Evolutionary conservation across 2,113 vertebrate species (phyloP).

Genomic region (Rhynchomys soricoides): DNA sequence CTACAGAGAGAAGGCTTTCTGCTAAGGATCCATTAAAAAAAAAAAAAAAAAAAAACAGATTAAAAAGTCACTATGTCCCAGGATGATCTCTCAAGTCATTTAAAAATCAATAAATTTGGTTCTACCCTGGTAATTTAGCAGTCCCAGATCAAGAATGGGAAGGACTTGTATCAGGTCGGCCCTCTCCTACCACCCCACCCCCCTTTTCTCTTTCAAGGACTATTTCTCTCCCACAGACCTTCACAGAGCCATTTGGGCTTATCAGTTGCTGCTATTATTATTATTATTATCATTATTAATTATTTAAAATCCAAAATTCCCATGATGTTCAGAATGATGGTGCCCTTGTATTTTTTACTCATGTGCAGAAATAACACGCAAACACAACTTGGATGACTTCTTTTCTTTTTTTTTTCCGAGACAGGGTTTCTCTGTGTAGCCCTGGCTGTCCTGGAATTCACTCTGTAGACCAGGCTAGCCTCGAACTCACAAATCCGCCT

Average conservation of each 20-base stretch:
- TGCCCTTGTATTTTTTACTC: not conserved
- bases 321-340: not conserved
- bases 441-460: too few relatives aligned
- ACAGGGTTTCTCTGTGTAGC: too few relatives aligned
- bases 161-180: not conserved
- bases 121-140: not conserved
- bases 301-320: not conserved
- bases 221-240: not conserved
- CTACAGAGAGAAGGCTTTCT: not conserved
- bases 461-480: too few relatives aligned
- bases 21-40: not conserved
- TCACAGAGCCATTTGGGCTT: not conserved
- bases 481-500: too few relatives aligned
- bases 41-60: too few relatives aligned
- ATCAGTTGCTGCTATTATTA: not conserved
- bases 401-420: not conserved
- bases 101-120: not conserved
- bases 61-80: not conserved
- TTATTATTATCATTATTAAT: too few relatives aligned
- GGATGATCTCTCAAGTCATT: not conserved
- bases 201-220: not conserved
- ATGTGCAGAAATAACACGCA: not conserved
- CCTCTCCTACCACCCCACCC: not conserved
- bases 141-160: not conserved
- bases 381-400: not conserved